These are phyloP conservation scores for Lepidonotus clava DNA, from an alignment of 2,888 invertebrate genomes.

Conservation along the genomic window DNA sequence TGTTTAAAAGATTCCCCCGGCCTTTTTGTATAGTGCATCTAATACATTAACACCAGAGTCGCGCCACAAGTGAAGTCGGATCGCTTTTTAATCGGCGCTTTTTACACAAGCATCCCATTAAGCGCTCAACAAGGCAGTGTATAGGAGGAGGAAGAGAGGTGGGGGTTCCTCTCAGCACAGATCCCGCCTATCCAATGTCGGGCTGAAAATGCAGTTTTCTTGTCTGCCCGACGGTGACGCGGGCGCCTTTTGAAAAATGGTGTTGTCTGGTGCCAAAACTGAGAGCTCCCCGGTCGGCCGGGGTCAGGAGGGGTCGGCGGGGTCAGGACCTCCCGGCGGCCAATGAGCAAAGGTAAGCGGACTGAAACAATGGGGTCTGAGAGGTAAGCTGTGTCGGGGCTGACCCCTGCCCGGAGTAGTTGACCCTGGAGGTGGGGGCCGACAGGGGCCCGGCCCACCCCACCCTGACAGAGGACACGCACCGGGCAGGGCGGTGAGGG, in stretches of 20 bases:
- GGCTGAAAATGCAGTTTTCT: slow-evolving; percentile 1
- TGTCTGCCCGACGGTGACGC: neutral
- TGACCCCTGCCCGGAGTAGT: neutral
- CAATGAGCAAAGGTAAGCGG: slow-evolving; percentile 2
- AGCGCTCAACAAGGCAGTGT: neutral
- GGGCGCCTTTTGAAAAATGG: neutral
- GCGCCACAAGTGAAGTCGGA: neutral
- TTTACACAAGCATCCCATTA: slow-evolving; percentile 19
- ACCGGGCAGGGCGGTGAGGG: slow-evolving; percentile 1
- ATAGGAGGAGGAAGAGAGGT: neutral
- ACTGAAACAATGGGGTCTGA: slow-evolving; percentile 35
- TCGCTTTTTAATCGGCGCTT: slow-evolving; percentile 33
- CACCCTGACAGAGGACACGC: slow-evolving; percentile 28
- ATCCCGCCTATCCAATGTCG: too few relatives aligned
- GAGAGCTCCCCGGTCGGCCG: neutral
- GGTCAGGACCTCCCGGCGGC: neutral
- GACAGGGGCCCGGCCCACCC: neutral
- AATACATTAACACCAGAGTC: neutral
- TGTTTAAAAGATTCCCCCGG: neutral
- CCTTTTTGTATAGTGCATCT: neutral
- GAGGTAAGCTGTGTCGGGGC: slow-evolving; percentile 21
- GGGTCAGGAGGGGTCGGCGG: neutral
- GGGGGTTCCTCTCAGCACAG: neutral
- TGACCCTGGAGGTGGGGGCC: too few relatives aligned
- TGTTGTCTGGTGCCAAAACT: neutral